These are phyloP conservation scores for Biston stratarius DNA, from an alignment of 2,888 invertebrate genomes.

Conservation along the genomic window DNA sequence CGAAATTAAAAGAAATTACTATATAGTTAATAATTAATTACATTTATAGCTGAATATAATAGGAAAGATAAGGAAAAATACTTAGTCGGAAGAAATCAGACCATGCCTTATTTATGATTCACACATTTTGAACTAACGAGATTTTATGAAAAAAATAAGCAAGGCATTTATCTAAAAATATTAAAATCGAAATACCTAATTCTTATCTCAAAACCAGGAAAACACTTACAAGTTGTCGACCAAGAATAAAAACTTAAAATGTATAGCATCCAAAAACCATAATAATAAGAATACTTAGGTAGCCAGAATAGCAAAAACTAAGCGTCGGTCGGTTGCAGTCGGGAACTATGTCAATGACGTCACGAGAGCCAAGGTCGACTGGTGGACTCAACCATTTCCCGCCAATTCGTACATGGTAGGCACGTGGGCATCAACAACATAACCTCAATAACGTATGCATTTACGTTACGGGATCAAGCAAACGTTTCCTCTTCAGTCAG, in stretches of 20 bases:
- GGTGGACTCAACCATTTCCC: slow-evolving; percentile 73
- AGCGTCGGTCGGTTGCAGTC: slow-evolving; percentile 70
- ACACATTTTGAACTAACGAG: neutral
- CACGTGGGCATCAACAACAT: slow-evolving; percentile 58
- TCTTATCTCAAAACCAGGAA: neutral
- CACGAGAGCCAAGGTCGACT: slow-evolving; percentile 78
- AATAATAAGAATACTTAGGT: slow-evolving; percentile 56
- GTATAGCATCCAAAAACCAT: slow-evolving; percentile 14
- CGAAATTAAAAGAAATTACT: too few species aligned
- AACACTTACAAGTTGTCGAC: neutral
- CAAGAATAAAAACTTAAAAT: slow-evolving; percentile 6
- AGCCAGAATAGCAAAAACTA: slow-evolving; percentile 67
- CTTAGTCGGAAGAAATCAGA: neutral
- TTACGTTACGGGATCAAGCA: slow-evolving; percentile 21
- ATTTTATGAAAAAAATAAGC: neutral
- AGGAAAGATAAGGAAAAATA: neutral
- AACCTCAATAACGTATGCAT: slow-evolving; percentile 44
- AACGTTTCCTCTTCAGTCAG: slow-evolving; percentile 13
- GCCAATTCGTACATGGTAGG: slow-evolving; percentile 66
- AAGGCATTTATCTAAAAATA: slow-evolving; percentile 18
- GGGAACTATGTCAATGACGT: slow-evolving; percentile 84
- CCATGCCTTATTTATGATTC: neutral
- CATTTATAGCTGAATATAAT: too few species aligned
- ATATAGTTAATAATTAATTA: too few species aligned
- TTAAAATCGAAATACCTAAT: neutral